Conservation (phyloP, 2,797 vertebrate species). For the Periparus ater region DNA sequence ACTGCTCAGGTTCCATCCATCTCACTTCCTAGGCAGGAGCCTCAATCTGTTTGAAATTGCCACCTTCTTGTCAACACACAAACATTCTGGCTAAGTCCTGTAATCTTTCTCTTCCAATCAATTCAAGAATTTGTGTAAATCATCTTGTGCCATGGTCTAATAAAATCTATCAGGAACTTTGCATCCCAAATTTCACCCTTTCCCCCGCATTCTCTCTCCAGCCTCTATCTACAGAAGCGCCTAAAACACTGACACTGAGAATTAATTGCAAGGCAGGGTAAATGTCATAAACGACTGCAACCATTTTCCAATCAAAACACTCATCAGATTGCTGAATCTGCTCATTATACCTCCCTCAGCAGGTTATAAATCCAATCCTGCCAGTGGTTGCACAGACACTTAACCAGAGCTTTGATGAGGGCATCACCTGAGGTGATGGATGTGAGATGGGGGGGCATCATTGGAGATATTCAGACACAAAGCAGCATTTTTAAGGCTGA, state of each 20-base stretch:
- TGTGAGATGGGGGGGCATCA: not conserved
- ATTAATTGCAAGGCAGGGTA: not conserved
- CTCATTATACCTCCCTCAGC: not conserved
- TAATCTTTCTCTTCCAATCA: not conserved
- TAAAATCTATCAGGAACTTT: not conserved
- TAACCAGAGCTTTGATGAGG: not conserved
- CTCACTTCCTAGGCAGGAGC: not conserved
- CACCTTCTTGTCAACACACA: not conserved
- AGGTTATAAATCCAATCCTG: not conserved
- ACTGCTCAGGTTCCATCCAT: accelerated
- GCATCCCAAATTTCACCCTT: not conserved
- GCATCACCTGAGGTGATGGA: not conserved
- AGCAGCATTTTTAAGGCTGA: not conserved
- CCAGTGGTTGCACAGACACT: not conserved
- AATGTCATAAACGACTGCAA: not conserved
- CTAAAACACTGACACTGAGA: not conserved
- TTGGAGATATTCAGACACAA: accelerated
- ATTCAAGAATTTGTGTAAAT: not conserved
- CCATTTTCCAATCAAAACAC: not conserved
- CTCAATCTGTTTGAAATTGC: not conserved
- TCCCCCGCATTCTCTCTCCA: not conserved
- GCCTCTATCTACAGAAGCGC: not conserved
- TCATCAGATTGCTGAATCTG: not conserved
- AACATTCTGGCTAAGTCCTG: not conserved
- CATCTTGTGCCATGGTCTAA: accelerated